A percentile compares a stretch with the other conserved stretches of the same genome.
phyloP scores from a whole-genome alignment of 2,113 vertebrate species.

The Atherinomorus stipes region DNA sequence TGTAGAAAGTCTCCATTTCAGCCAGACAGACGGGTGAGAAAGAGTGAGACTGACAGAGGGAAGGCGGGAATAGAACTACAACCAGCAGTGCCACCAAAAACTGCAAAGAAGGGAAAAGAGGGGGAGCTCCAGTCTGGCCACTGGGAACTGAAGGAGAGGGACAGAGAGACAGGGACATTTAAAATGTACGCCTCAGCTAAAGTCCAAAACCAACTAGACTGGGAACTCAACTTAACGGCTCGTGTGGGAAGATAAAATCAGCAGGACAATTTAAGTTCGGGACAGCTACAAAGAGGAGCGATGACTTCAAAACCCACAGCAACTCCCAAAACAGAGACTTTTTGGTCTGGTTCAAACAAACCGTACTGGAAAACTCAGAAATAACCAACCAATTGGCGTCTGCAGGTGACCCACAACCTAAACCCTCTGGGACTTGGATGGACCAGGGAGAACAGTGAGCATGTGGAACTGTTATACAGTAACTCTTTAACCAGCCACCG shows the following conservation, averaged over 20 bases:
- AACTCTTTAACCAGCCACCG: neutral
- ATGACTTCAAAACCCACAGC: slow-evolving; percentile 12
- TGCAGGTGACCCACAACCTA: slow-evolving; percentile 6
- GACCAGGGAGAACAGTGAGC: neutral
- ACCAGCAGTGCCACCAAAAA: slow-evolving; percentile 22
- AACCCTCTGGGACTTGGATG: neutral
- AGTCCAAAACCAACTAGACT: slow-evolving; percentile 10
- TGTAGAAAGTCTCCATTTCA: slow-evolving; percentile 10
- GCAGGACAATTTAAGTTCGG: neutral
- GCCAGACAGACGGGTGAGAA: slow-evolving; percentile 10
- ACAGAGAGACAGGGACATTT: slow-evolving; percentile 3
- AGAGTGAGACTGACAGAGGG: neutral
- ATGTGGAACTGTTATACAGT: neutral
- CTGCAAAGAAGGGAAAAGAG: slow-evolving; percentile 13
- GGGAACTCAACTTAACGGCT: neutral
- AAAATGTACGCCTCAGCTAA: neutral
- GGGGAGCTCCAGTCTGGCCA: slow-evolving; percentile 16
- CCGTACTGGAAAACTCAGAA: neutral
- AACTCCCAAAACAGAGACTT: neutral
- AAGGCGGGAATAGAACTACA: slow-evolving; percentile 30
- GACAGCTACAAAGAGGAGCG: slow-evolving; percentile 1
- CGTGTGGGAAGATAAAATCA: slow-evolving; percentile 13
- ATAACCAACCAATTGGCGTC: neutral
- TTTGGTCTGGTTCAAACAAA: slow-evolving; percentile 1
- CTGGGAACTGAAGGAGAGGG: slow-evolving; percentile 18